A percentile compares a stretch with the other conserved stretches of the same genome.
Evolutionary conservation across 2,113 vertebrate genomes (phyloP).

Genomic region (Eidolon helvum): DNA sequence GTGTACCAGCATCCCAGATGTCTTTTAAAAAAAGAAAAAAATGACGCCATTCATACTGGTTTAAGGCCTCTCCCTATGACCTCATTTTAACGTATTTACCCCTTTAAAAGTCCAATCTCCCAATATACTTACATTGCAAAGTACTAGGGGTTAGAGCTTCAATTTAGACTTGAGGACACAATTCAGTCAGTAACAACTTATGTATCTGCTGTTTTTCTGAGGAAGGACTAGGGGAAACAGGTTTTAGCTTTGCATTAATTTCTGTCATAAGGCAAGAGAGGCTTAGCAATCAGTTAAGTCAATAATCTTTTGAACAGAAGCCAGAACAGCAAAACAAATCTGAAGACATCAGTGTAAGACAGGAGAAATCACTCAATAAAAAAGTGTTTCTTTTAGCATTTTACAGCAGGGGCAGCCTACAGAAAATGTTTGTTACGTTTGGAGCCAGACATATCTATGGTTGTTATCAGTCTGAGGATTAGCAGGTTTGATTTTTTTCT

Average conservation of each 20-base stretch:
- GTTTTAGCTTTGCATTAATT: neutral
- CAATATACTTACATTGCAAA: neutral
- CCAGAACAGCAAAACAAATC: neutral
- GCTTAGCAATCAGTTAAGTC: neutral
- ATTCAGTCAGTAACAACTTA: neutral
- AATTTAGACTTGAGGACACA: neutral
- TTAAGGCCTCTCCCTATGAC: no score
- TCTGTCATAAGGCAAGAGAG: neutral
- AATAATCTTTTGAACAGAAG: neutral
- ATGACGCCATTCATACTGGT: neutral
- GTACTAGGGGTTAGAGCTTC: neutral
- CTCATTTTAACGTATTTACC: neutral
- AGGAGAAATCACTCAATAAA: neutral
- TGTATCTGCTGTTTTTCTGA: neutral
- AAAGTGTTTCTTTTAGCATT: neutral
- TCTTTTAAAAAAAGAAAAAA: no score
- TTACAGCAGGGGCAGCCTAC: neutral
- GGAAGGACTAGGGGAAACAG: neutral
- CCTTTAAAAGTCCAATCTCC: neutral
- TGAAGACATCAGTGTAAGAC: neutral
- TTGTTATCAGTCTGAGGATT: neutral
- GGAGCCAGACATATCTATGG: neutral
- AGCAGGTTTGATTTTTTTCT: neutral
- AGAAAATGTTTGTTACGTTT: neutral
- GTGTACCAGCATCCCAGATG: rapidly evolving